Evolutionary conservation across 1,140 invertebrate species (phyloP).

Genomic region (Bombus vancouverensis): DNA sequence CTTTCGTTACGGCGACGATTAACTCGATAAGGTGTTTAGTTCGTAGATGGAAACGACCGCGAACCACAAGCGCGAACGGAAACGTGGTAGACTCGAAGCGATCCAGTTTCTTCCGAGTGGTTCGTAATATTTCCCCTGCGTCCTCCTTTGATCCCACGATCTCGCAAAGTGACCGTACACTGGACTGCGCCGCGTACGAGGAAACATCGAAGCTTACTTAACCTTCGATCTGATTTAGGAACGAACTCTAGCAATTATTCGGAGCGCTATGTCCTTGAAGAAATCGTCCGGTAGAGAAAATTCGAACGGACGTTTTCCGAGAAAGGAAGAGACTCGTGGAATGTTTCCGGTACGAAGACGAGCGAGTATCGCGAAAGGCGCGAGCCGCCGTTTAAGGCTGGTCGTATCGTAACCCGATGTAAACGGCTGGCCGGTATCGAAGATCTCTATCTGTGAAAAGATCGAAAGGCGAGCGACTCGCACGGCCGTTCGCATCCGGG

Average conservation of each 20-base stretch:
- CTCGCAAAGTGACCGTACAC: background rate
- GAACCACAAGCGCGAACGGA: background rate
- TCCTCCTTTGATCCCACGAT: background rate
- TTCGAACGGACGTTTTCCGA: background rate
- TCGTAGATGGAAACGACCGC: background rate
- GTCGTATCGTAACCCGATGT: constrained; percentile 32
- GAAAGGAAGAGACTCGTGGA: background rate
- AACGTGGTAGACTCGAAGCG: background rate
- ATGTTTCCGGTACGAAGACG: constrained; percentile 21
- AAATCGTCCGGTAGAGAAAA: background rate
- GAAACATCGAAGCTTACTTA: background rate
- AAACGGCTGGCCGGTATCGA: constrained; percentile 42
- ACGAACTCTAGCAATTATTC: background rate
- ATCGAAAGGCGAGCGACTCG: constrained; percentile 46
- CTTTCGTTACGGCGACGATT: background rate
- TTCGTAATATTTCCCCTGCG: background rate
- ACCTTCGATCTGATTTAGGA: background rate
- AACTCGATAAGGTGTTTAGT: background rate
- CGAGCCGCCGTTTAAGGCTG: constrained; percentile 23
- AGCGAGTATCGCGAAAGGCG: constrained; percentile 9
- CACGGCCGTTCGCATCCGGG: constrained; percentile 34
- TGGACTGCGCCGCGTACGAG: accelerated
- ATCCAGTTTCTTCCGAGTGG: background rate
- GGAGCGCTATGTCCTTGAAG: background rate
- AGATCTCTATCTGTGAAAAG: constrained; percentile 52